These are phyloP conservation scores for Caenorhabditis sp. DNA, from an alignment of 2,888 invertebrate genomes.

Conservation along the genomic window DNA sequence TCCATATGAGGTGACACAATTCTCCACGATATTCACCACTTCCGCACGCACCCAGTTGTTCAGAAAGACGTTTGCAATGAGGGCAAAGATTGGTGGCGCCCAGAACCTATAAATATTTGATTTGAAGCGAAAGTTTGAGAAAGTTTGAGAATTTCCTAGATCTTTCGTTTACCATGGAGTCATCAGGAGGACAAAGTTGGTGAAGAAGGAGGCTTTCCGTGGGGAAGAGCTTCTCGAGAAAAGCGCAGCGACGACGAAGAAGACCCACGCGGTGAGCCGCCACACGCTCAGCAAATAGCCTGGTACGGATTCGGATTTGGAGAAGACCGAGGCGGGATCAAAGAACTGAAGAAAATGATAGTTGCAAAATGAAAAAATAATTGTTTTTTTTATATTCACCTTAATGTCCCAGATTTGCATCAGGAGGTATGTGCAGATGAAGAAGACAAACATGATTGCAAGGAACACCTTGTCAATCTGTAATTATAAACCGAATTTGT, in stretches of 20 bases:
- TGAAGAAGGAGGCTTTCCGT: conserved; percentile 91
- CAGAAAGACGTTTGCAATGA: conserved; percentile 90
- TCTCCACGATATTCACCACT: conserved; percentile 88
- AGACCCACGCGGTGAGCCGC: conserved; percentile 88
- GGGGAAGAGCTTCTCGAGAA: conserved; percentile 84
- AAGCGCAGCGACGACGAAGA: conserved; percentile 88
- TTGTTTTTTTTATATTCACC: conserved; percentile 49
- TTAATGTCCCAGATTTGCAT: conserved; percentile 76
- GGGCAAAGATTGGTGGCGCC: conserved; percentile 89
- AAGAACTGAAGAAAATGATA: conserved; percentile 87
- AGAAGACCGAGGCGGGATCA: conserved; percentile 93
- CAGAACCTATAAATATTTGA: conserved; percentile 87
- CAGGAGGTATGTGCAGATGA: conserved; percentile 53
- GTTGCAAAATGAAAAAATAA: background rate
- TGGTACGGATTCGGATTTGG: conserved; percentile 93
- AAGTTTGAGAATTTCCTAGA: no score
- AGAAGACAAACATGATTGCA: conserved; percentile 35
- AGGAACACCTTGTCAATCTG: conserved; percentile 53
- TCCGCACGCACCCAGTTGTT: conserved; percentile 91
- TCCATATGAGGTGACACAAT: conserved; percentile 87
- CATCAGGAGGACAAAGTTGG: conserved; percentile 90
- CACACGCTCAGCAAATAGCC: conserved; percentile 86
- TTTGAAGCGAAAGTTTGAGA: no score
- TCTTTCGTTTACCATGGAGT: conserved; percentile 87
- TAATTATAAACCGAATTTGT: no score